phyloP scores from a whole-genome alignment of 2,113 vertebrate species.

The Xyliphius kryptos region DNA sequence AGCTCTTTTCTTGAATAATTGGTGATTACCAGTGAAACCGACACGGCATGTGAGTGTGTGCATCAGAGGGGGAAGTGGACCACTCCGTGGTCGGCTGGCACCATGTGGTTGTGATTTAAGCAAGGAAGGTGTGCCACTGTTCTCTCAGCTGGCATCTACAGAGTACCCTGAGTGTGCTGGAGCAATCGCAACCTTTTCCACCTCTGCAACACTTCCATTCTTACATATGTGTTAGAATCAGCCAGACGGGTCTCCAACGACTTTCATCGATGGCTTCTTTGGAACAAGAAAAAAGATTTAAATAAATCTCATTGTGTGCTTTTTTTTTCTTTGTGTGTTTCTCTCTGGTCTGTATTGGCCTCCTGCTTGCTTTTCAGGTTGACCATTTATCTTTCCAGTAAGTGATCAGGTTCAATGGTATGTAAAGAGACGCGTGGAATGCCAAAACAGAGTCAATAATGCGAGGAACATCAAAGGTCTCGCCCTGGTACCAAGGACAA shows the following conservation, averaged over 20 bases:
- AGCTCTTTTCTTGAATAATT: conserved; percentile 41
- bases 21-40: conserved; percentile 39
- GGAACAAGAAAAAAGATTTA: background rate
- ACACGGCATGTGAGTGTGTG: conserved; percentile 26
- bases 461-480: conserved; percentile 41
- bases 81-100: conserved; percentile 34
- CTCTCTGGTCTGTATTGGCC: conserved; percentile 34
- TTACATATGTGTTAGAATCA: background rate
- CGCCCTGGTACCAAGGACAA: conserved; percentile 30
- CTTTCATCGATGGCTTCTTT: background rate
- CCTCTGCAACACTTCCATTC: background rate
- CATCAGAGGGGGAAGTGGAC: background rate
- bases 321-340: background rate
- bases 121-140: conserved; percentile 56
- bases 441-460: conserved; percentile 43
- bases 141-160: conserved; percentile 42
- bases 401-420: conserved; percentile 38
- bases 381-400: conserved; percentile 44
- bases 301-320: background rate
- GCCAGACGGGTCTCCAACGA: conserved; percentile 50
- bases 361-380: conserved; percentile 36
- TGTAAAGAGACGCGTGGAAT: conserved; percentile 32
- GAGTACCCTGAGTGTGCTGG: conserved; percentile 1
- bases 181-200: conserved; percentile 12
- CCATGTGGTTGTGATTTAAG: conserved; percentile 58